Conservation (phyloP, 2,888 invertebrate genomes). For the Mechanitis messenoides region DNA sequence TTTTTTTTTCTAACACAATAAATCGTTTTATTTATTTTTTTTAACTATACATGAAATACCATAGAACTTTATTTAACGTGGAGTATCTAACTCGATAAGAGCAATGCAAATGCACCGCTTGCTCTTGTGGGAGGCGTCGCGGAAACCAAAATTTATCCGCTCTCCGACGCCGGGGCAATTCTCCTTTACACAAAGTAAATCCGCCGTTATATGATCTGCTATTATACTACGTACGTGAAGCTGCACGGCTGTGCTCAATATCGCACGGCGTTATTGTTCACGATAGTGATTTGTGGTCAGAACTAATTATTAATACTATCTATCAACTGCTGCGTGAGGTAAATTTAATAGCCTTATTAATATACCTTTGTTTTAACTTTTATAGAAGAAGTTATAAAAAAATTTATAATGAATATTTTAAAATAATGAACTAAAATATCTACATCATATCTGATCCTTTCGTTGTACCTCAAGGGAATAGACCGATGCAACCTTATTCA, state of each 20-base stretch:
- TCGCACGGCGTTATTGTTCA: not conserved
- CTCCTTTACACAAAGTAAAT: constrained; percentile 26
- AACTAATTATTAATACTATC: no score
- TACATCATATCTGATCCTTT: constrained; percentile 14
- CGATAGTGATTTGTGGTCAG: no score
- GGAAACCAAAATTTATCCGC: constrained; percentile 29
- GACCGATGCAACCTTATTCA: constrained; percentile 23
- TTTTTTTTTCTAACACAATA: no score
- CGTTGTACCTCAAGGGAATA: constrained; percentile 16
- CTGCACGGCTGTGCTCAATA: not conserved
- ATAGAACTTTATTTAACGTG: constrained; percentile 15
- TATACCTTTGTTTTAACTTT: no score
- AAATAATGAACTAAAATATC: not conserved
- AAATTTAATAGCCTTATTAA: no score
- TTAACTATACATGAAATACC: constrained; percentile 1
- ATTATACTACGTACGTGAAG: not conserved
- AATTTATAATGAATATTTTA: not conserved
- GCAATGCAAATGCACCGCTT: constrained; percentile 27
- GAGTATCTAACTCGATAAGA: constrained; percentile 17
- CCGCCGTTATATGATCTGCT: constrained; percentile 3
- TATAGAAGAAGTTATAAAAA: no score
- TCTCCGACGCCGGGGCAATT: constrained; percentile 27
- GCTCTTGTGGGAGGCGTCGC: constrained; percentile 23
- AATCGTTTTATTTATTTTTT: not conserved
- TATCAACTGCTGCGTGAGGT: no score